Percentiles rank a stretch among this genome's conserved stretches.
Evolutionary conservation across 2,888 invertebrate species (phyloP).

Genomic region (Acrocyrtus sp.): DNA sequence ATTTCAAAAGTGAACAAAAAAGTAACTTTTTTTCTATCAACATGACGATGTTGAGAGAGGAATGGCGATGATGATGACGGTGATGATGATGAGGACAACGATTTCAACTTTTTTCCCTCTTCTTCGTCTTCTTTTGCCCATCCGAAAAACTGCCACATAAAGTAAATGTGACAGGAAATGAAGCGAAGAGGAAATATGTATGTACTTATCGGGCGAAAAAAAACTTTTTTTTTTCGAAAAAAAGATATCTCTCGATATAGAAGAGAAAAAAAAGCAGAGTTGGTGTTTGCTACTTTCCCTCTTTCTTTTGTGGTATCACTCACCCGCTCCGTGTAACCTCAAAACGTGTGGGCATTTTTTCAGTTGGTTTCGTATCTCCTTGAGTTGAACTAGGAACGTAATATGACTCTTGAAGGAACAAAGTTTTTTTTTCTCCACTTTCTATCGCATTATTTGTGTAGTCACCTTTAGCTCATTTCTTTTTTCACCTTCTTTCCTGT

Average conservation of each 20-base stretch:
- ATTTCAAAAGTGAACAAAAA: constrained; percentile 20
- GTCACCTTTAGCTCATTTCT: constrained; percentile 1
- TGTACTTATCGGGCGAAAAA: background rate
- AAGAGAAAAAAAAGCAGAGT: background rate
- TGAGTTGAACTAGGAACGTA: too few species aligned
- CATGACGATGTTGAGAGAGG: too few species aligned
- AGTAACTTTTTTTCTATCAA: constrained; percentile 12
- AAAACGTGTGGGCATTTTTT: too few species aligned
- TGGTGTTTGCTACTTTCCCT: background rate
- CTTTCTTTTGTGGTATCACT: background rate
- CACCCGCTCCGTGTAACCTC: too few species aligned
- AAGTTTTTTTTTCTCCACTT: background rate
- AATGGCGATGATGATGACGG: constrained; percentile 15
- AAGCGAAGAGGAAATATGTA: constrained; percentile 18
- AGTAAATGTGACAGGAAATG: constrained; percentile 36
- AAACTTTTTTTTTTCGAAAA: too few species aligned
- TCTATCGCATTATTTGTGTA: background rate
- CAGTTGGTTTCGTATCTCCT: too few species aligned
- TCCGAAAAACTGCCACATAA: constrained; percentile 23
- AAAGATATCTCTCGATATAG: too few species aligned
- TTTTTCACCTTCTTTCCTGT: background rate
- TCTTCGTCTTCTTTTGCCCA: constrained; percentile 11
- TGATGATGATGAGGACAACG: constrained; percentile 24
- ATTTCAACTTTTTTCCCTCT: constrained; percentile 22
- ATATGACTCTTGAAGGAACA: too few species aligned